phyloP scores from a whole-genome alignment of 2,888 invertebrate genomes.

The Plebejus anna region DNA sequence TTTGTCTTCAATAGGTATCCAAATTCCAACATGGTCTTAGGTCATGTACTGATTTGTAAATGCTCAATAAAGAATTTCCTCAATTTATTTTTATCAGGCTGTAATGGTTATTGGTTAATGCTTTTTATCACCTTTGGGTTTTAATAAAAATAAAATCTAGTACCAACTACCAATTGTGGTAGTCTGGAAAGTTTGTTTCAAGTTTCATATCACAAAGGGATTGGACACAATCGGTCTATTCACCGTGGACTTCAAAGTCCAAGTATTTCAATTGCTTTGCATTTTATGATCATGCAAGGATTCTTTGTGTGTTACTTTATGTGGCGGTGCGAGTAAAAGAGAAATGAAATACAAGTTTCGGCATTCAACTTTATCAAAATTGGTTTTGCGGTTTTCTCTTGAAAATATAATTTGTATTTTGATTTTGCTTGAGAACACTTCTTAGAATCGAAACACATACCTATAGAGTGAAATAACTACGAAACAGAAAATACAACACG shows the following conservation, averaged over 20 bases:
- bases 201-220: slow-evolving; percentile 1
- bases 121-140: neutral
- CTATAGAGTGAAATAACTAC: neutral
- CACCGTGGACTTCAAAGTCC: neutral
- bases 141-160: neutral
- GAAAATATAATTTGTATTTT: neutral
- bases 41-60: too few relatives aligned
- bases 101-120: neutral
- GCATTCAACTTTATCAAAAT: neutral
- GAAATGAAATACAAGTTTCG: neutral
- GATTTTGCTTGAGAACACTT: neutral
- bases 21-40: too few relatives aligned
- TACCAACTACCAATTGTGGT: neutral
- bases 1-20: too few relatives aligned
- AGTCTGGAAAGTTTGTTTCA: slow-evolving; percentile 10
- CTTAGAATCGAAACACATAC: neutral
- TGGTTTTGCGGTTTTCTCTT: neutral
- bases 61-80: too few relatives aligned
- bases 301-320: neutral
- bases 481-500: too few relatives aligned
- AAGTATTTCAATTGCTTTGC: neutral
- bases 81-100: too few relatives aligned
- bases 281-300: slow-evolving; percentile 6
- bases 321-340: neutral
- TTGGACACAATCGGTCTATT: neutral